Conservation (phyloP, 2,113 vertebrate genomes). For the Oryzias melastigma region DNA sequence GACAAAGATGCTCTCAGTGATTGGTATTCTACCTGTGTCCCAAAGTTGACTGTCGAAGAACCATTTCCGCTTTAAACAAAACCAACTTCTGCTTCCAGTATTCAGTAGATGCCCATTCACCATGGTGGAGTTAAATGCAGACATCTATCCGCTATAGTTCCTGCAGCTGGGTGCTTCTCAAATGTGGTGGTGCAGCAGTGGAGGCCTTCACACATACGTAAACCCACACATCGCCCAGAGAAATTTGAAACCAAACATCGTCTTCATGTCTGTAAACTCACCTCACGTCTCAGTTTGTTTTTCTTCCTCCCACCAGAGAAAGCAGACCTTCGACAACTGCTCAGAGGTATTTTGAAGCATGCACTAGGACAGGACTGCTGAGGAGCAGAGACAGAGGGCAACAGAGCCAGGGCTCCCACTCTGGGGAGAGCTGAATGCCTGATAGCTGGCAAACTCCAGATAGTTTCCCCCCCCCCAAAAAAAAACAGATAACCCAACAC, state of each 20-base stretch:
- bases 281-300: slow-evolving; percentile 47
- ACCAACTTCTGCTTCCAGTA: too few relatives aligned
- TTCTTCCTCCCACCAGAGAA: slow-evolving; percentile 50
- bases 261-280: slow-evolving; percentile 48
- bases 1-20: too few relatives aligned
- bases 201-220: slow-evolving; percentile 7
- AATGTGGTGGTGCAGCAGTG: not conserved
- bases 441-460: slow-evolving; percentile 29
- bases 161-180: too few relatives aligned
- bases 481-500: slow-evolving; percentile 55
- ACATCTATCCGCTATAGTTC: too few relatives aligned
- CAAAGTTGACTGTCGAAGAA: too few relatives aligned
- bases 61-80: too few relatives aligned
- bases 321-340: slow-evolving; percentile 49
- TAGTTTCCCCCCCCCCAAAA: slow-evolving; percentile 52
- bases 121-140: too few relatives aligned
- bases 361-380: slow-evolving; percentile 15
- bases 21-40: too few relatives aligned
- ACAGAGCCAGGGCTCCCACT: slow-evolving; percentile 45
- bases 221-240: slow-evolving; percentile 17
- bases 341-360: slow-evolving; percentile 55
- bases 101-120: too few relatives aligned
- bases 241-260: slow-evolving; percentile 35
- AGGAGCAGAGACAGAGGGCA: slow-evolving; percentile 22
- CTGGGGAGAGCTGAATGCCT: slow-evolving; percentile 20